Base-by-base conservation (phyloP, 2,888 invertebrate species). In the Chironomus riparius region DNA sequence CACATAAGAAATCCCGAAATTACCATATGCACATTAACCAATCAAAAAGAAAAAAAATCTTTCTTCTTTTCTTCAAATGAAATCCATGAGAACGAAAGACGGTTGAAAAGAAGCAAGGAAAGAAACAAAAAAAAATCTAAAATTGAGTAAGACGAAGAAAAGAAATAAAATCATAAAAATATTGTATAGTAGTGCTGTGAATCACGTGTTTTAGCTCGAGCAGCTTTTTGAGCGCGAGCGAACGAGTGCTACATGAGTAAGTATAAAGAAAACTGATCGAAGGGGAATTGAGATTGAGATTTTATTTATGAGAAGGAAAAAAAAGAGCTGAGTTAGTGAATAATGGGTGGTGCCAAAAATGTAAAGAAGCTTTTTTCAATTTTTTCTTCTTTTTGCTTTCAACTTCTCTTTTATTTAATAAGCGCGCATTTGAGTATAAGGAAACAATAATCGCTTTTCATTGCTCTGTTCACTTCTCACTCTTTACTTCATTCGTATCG, bases 201-300 rank as follows among this genome's bases (percentile, higher is more conserved):
- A 65, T 74, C 74, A 68, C 74, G 74, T 74, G 74, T 68, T 74
- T 22, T 68, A 74, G 74, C 74, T 74, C 62, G 61, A 56, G 24
- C 56, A 61, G 56, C 61, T 73, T 73, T 65, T 65, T 61, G 73
- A 73, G 73, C 73, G 61, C 71, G 47, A 70, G 47, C 68, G 47
- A 74, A n/a, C 72, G 72, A 56, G 65, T 65, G 65, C 65, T 21
- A 65, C 65, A 56, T 56, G 56, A 56, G 56, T 56, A 56, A 56
- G 56, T 18, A 61, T 15, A 38, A 72, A 65, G 22, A 22, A 21
- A 21, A 21, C 1, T 65, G 38, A 18, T 48, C 50, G 50, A 22
- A 70, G 70, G 70, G 70, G 70, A 70, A 70, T 47, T 50, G 56
- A 56, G 56, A 56, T 15, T 15, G 15, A 56, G 15, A 56, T 38